phyloP scores from a whole-genome alignment of 2,113 vertebrate genomes.

The Burhinus bistriatus region DNA sequence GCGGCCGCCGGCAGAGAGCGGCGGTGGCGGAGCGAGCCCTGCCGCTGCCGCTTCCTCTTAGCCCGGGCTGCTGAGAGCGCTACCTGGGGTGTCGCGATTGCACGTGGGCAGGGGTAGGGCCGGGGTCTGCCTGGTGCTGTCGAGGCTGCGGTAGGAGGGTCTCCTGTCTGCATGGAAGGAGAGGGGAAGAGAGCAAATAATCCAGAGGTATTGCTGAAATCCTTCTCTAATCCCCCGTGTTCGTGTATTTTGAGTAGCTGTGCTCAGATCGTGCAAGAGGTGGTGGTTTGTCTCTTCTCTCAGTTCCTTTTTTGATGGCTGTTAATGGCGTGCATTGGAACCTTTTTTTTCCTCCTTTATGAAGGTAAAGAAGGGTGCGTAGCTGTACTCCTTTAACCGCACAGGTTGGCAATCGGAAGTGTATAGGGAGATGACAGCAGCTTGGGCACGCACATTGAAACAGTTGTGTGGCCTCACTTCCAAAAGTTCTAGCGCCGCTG shows the following conservation, averaged over 20 bases:
- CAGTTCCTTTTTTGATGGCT: background rate
- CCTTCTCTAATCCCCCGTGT: background rate
- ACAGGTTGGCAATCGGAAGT: fast-evolving
- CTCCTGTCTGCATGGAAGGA: background rate
- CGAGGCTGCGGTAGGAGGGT: background rate
- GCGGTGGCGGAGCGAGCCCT: background rate
- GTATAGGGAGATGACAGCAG: background rate
- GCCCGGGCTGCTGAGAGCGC: background rate
- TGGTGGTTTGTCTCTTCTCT: background rate
- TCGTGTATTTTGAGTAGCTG: background rate
- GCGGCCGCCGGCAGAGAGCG: background rate
- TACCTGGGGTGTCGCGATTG: background rate
- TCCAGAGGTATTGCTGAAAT: background rate
- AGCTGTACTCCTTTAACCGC: background rate
- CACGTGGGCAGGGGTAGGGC: background rate
- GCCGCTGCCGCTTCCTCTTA: background rate
- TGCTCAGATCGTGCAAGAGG: background rate
- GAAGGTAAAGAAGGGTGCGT: background rate
- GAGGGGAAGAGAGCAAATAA: background rate
- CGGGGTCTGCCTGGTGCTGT: background rate
- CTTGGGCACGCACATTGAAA: background rate
- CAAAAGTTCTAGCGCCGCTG: background rate
- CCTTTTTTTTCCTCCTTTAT: background rate
- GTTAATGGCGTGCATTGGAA: background rate
- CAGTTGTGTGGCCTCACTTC: background rate